Percentiles rank a stretch among this genome's conserved stretches.
Conservation (phyloP, 1,140 invertebrate species). For the Amphibalanus amphitrite region DNA sequence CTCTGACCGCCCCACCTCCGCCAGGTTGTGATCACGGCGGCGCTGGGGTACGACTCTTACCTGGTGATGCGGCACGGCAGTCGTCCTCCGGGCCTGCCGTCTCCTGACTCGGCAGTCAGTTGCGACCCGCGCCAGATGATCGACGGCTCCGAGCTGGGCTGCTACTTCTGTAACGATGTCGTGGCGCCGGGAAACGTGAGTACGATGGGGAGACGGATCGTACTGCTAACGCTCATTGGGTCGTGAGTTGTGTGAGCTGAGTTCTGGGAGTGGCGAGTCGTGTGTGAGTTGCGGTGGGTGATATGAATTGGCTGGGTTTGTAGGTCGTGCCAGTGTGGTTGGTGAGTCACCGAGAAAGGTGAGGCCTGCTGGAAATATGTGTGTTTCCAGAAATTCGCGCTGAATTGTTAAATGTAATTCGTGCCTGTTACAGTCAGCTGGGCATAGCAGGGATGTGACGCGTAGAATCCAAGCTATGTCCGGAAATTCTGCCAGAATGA, state of each 20-base stretch:
- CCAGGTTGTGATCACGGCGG: slow-evolving; percentile 90
- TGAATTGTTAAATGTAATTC: neutral
- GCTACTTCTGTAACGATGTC: slow-evolving; percentile 98
- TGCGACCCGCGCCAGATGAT: slow-evolving; percentile 19
- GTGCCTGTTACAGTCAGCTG: neutral
- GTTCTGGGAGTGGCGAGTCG: too few species aligned
- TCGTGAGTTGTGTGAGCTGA: too few species aligned
- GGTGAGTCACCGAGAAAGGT: too few species aligned
- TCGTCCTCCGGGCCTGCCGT: slow-evolving; percentile 21
- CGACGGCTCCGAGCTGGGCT: slow-evolving; percentile 60
- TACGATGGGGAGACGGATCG: too few species aligned
- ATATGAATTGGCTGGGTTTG: neutral
- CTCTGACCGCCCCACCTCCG: slow-evolving; percentile 19
- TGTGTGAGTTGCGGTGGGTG: neutral
- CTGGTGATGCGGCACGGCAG: slow-evolving; percentile 89
- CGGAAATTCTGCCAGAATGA: too few species aligned
- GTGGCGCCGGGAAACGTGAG: slow-evolving; percentile 91
- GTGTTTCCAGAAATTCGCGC: too few species aligned
- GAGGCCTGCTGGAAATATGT: neutral
- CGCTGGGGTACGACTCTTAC: slow-evolving; percentile 93
- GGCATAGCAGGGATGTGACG: too few species aligned
- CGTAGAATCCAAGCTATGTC: too few species aligned
- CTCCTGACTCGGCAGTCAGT: slow-evolving; percentile 29
- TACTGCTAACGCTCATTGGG: too few species aligned
- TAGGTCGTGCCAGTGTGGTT: neutral